Evolutionary conservation across 2,113 vertebrate genomes (phyloP).

Genomic region (Donacobius atricapilla): DNA sequence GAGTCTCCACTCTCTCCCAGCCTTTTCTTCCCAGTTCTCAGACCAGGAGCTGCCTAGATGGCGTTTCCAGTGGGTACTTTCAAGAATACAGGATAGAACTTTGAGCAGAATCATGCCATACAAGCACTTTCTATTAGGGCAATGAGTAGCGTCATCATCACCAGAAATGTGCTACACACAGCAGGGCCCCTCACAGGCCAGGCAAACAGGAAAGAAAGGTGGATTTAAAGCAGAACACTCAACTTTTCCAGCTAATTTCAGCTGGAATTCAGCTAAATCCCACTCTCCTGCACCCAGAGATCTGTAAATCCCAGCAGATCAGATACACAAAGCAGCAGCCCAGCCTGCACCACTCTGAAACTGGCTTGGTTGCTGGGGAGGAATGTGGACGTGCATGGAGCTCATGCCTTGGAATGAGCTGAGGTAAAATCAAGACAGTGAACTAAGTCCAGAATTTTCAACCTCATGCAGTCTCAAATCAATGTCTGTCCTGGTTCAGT

Average conservation of each 20-base stretch:
- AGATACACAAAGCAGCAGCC: not conserved
- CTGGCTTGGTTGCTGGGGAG: rapidly evolving
- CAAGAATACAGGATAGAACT: not conserved
- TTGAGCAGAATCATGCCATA: not conserved
- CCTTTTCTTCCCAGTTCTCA: not conserved
- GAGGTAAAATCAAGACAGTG: rapidly evolving
- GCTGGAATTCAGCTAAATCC: not conserved
- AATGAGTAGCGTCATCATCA: not conserved
- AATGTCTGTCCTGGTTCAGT: not conserved
- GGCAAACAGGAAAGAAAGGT: not conserved
- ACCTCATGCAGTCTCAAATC: not conserved
- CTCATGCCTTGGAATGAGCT: not conserved
- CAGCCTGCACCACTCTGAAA: not conserved
- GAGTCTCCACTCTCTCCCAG: not conserved
- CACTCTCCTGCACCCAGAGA: not conserved
- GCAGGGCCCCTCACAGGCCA: not conserved
- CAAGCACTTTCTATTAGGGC: not conserved
- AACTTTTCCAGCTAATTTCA: not conserved
- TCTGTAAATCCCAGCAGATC: not conserved
- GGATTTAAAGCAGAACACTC: not conserved
- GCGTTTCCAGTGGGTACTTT: not conserved
- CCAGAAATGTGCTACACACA: not conserved
- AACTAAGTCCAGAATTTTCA: not conserved
- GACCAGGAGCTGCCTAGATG: not conserved
- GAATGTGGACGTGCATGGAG: not conserved